Percentiles rank a stretch among this genome's conserved stretches.
phyloP scores from a whole-genome alignment of 2,113 vertebrate genomes.

The Zingel zingel region DNA sequence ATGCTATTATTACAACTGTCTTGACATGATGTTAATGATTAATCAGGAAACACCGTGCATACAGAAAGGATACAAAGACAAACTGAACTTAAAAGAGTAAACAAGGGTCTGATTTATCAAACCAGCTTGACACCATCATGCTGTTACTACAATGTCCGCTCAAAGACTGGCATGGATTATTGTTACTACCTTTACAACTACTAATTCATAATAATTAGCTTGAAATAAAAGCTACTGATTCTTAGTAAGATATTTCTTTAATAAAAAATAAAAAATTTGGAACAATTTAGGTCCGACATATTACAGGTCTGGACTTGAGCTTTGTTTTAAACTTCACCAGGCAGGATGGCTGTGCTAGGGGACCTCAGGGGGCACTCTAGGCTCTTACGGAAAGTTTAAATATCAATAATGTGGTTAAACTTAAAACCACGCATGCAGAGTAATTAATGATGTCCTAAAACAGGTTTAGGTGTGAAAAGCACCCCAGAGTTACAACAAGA shows the following conservation, averaged over 20 bases:
- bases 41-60: not conserved
- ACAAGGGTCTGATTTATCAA: conserved; percentile 10
- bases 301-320: conserved; percentile 1
- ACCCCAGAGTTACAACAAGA: not conserved
- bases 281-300: not conserved
- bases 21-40: conserved; percentile 37
- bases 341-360: not conserved
- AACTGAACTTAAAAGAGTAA: not conserved
- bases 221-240: not conserved
- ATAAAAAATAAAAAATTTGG: not conserved
- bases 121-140: not conserved
- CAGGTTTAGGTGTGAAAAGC: conserved; percentile 11
- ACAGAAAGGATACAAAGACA: not conserved
- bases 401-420: not conserved
- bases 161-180: not conserved
- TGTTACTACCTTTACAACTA: not conserved
- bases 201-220: not conserved
- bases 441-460: not conserved
- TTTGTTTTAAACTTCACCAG: not conserved
- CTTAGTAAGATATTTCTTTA: not conserved
- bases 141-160: not conserved
- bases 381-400: conserved; percentile 10
- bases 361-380: not conserved
- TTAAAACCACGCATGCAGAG: not conserved
- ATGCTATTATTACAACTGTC: conserved; percentile 37